Evolutionary conservation across 2,113 vertebrate genomes (phyloP).

Genomic region (Sinocyclocheilus grahami): DNA sequence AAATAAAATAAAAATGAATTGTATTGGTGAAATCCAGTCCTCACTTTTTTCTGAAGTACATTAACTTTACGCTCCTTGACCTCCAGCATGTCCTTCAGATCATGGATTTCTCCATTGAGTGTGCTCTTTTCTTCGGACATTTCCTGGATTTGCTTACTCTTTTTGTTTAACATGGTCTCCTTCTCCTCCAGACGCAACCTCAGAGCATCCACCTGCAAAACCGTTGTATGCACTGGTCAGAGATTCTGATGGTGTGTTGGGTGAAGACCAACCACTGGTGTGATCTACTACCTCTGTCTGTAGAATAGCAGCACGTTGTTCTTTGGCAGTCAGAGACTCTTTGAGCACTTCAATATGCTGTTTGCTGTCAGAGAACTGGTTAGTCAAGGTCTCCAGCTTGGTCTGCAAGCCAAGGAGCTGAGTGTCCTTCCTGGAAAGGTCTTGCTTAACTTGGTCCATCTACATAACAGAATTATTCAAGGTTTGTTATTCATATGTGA

Average conservation of each 20-base stretch:
- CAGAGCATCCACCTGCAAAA: conserved; percentile 88
- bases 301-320: conserved; percentile 94
- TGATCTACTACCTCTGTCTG: conserved; percentile 89
- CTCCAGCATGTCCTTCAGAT: conserved; percentile 98
- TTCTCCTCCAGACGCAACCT: conserved; percentile 95
- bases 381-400: conserved; percentile 94
- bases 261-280: neutral
- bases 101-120: conserved; percentile 94
- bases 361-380: conserved; percentile 98
- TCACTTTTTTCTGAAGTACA: conserved; percentile 98
- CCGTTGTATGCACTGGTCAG: neutral
- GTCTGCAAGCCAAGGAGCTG: conserved; percentile 95
- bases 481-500: neutral
- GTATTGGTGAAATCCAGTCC: neutral
- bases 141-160: conserved; percentile 98
- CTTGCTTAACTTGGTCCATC: conserved; percentile 98
- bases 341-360: conserved; percentile 98
- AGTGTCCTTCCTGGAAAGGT: conserved; percentile 93
- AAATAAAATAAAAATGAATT: too few relatives aligned
- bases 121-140: conserved; percentile 98
- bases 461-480: conserved; percentile 60
- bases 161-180: conserved; percentile 95
- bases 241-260: neutral
- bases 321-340: conserved; percentile 96
- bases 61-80: conserved; percentile 98